phyloP scores from a whole-genome alignment of 2,113 vertebrate species.

The Megaceryle torquata region DNA sequence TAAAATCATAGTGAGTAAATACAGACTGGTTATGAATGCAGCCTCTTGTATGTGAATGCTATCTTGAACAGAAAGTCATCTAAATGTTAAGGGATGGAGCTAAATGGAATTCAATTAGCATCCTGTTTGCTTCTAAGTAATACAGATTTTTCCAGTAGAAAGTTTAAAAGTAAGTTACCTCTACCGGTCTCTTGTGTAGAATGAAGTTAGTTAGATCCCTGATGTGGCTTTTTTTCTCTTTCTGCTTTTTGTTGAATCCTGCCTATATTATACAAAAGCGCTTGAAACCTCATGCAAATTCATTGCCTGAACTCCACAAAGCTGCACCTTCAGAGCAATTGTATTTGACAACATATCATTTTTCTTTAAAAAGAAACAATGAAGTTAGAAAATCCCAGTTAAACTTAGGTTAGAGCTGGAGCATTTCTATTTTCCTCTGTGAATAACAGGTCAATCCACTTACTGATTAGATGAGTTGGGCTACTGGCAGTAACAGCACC shows the following conservation, averaged over 20 bases:
- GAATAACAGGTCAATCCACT: neutral
- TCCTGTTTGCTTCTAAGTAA: neutral
- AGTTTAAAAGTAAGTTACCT: neutral
- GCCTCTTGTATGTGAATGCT: neutral
- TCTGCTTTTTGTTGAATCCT: neutral
- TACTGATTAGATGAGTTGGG: neutral
- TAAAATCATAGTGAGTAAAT: constrained; percentile 40
- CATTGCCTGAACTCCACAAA: neutral
- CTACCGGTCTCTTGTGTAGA: neutral
- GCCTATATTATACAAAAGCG: neutral
- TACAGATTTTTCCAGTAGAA: neutral
- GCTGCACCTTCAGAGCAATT: neutral
- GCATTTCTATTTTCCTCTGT: neutral
- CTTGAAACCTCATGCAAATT: neutral
- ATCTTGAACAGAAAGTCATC: neutral
- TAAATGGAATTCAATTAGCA: neutral
- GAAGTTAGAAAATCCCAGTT: neutral
- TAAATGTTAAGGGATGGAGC: neutral
- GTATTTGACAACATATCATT: neutral
- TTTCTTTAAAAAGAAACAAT: neutral
- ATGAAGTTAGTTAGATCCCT: neutral
- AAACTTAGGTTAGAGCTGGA: neutral
- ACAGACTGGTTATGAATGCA: constrained; percentile 13
- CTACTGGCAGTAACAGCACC: neutral
- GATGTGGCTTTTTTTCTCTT: neutral